These are phyloP conservation scores for Proterorhinus semilunaris DNA, from an alignment of 2,113 vertebrate genomes.

Conservation along the genomic window DNA sequence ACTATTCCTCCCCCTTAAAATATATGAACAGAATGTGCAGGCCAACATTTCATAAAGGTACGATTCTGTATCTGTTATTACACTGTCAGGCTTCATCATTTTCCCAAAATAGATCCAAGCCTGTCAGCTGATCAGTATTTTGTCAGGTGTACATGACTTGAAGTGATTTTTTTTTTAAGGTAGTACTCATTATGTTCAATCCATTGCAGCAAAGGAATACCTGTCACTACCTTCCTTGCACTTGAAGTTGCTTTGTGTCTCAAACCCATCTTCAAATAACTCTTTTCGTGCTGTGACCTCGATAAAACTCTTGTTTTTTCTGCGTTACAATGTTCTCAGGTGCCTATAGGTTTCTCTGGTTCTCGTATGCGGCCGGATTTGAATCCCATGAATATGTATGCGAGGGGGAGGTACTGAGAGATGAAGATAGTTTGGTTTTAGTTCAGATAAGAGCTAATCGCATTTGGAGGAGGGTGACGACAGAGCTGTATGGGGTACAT, in stretches of 20 bases:
- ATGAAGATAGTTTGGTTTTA: constrained; percentile 69
- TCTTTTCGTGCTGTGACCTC: constrained; percentile 59
- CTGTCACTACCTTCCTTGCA: constrained; percentile 21
- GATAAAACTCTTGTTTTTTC: constrained; percentile 58
- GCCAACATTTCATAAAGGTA: not conserved
- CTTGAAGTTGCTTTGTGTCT: constrained; percentile 28
- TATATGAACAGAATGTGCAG: too few relatives aligned
- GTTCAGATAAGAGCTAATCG: constrained; percentile 72
- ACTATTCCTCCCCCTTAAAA: not conserved
- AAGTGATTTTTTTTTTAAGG: constrained; percentile 13
- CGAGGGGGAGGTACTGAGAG: constrained; percentile 57
- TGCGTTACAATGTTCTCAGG: constrained; percentile 55
- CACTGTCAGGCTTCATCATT: not conserved
- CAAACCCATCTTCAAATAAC: constrained; percentile 35
- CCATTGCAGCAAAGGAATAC: constrained; percentile 6
- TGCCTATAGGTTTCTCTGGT: constrained; percentile 62
- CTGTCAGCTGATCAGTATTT: constrained; percentile 16
- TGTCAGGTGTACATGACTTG: constrained; percentile 12
- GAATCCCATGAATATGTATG: constrained; percentile 70
- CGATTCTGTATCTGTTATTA: not conserved
- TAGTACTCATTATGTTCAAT: constrained; percentile 13
- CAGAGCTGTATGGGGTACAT: constrained; percentile 59
- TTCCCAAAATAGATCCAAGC: constrained; percentile 1
- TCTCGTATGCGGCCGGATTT: constrained; percentile 64
- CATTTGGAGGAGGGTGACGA: constrained; percentile 60